A percentile compares a stretch with the other conserved stretches of the same genome.
These are phyloP conservation scores for Erpobdella octoculata DNA, from an alignment of 2,888 invertebrate genomes.

Conservation along the genomic window DNA sequence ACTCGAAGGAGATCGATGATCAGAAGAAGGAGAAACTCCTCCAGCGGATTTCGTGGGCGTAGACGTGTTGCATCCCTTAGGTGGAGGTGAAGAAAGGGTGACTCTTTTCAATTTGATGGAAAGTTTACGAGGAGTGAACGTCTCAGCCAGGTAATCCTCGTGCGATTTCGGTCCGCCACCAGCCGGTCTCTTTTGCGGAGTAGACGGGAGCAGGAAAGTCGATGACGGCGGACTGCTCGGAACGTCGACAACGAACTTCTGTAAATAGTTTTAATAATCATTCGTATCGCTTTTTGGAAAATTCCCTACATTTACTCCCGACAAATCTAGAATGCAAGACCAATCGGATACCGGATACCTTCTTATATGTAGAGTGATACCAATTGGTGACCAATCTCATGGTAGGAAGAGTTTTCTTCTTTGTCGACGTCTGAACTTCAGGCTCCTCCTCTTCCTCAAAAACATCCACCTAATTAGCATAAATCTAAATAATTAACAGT, in stretches of 20 bases:
- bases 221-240: too few species aligned
- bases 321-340: too few species aligned
- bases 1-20: too few species aligned
- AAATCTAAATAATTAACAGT: neutral
- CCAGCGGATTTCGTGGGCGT: neutral
- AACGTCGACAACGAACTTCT: too few species aligned
- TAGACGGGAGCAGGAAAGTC: too few species aligned
- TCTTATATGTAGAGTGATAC: constrained; percentile 17
- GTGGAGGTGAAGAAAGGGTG: neutral
- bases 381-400: constrained; percentile 16
- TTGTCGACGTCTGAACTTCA: neutral
- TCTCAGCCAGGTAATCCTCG: too few species aligned
- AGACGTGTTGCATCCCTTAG: neutral
- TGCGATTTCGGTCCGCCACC: too few species aligned
- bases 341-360: too few species aligned
- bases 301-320: too few species aligned
- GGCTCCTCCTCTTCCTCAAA: constrained; percentile 5
- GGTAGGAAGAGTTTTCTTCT: neutral
- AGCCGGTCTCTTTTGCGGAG: too few species aligned
- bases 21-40: neutral
- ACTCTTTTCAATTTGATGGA: neutral
- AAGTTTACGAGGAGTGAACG: neutral
- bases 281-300: too few species aligned
- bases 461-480: constrained; percentile 2
- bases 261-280: too few species aligned